These are phyloP conservation scores for Okapia johnstoni DNA, from an alignment of 2,113 vertebrate genomes.

Conservation along the genomic window DNA sequence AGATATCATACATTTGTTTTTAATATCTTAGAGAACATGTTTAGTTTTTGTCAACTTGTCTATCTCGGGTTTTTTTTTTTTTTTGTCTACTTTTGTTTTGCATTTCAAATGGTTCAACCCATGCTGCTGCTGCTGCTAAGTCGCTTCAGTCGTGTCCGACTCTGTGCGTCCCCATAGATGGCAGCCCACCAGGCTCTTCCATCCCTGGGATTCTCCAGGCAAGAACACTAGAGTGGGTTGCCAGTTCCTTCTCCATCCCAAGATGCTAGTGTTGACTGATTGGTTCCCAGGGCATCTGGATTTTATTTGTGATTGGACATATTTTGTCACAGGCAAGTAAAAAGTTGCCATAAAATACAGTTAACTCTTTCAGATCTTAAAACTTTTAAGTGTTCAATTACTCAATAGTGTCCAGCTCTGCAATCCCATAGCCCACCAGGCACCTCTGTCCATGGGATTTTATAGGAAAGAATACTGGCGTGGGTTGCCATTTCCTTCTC, in stretches of 20 bases:
- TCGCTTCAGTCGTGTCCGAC: too few relatives aligned
- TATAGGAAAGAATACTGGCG: not conserved
- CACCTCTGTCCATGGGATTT: not conserved
- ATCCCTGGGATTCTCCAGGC: too few relatives aligned
- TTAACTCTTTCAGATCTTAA: not conserved
- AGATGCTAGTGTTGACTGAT: not conserved
- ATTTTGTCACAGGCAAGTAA: not conserved
- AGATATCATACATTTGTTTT: not conserved
- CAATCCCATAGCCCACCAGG: not conserved
- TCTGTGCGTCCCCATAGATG: too few relatives aligned
- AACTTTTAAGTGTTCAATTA: not conserved
- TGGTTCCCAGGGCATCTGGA: not conserved
- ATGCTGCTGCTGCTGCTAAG: too few relatives aligned
- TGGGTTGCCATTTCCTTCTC: not conserved
- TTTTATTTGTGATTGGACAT: not conserved
- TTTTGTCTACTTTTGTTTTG: not conserved
- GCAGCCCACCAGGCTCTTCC: too few relatives aligned
- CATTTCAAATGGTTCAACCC: not conserved
- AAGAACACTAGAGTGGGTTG: too few relatives aligned
- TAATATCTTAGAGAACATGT: not conserved
- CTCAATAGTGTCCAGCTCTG: not conserved
- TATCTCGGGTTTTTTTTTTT: not conserved
- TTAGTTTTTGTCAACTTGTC: not conserved
- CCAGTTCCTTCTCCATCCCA: not conserved
- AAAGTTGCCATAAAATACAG: not conserved